Percentiles rank a stretch among this genome's conserved stretches.
Conservation (phyloP, 2,113 vertebrate genomes). For the Hippocampus guttulatus region DNA sequence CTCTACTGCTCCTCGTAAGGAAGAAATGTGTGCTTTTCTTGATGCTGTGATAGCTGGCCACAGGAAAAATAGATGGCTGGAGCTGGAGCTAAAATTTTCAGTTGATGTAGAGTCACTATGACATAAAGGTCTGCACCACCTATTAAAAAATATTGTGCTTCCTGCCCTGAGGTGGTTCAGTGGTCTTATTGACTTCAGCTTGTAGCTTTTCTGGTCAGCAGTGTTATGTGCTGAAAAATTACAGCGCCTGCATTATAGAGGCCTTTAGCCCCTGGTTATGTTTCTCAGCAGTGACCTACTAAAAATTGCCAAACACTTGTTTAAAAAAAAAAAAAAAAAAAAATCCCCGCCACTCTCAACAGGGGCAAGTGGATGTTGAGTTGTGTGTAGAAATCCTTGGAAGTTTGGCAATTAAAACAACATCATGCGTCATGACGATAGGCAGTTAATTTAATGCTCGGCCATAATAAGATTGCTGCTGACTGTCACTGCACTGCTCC, state of each 20-base stretch:
- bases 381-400: constrained; percentile 7
- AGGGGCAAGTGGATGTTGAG: neutral
- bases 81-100: constrained; percentile 28
- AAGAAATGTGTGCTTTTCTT: constrained; percentile 40
- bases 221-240: constrained; percentile 48
- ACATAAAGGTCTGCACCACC: constrained; percentile 31
- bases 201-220: constrained; percentile 41
- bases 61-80: constrained; percentile 36
- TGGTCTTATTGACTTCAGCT: constrained; percentile 36
- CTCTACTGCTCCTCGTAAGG: constrained; percentile 27
- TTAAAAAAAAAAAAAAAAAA: no score
- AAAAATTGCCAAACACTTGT: constrained; percentile 20
- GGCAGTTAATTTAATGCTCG: neutral
- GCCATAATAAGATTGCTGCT: neutral
- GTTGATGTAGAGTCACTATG: constrained; percentile 29
- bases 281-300: constrained; percentile 35
- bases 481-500: neutral
- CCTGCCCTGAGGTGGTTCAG: constrained; percentile 34
- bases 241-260: constrained; percentile 36
- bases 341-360: constrained; percentile 3
- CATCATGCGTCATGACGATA: constrained; percentile 18
- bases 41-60: constrained; percentile 25
- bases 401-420: constrained; percentile 16
- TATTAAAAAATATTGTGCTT: constrained; percentile 48
- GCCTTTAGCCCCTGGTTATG: constrained; percentile 30